Percentiles rank a stretch among this genome's conserved stretches.
phyloP scores from a whole-genome alignment of 2,888 invertebrate species.

The Cheilosia grossa region DNA sequence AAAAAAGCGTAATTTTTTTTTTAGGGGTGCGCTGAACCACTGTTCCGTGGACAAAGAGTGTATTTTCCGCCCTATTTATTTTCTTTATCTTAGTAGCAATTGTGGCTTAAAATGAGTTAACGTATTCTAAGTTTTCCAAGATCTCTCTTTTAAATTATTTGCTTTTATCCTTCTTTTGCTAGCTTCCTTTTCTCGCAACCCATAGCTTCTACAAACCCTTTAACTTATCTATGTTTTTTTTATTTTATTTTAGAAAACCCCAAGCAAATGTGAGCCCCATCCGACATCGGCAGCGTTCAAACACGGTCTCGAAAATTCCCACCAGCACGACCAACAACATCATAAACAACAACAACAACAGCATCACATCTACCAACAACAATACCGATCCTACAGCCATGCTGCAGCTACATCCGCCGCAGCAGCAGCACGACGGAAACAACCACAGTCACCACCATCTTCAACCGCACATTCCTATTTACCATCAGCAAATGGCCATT shows the following conservation, averaged over 20 bases:
- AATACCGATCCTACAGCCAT: conserved; percentile 62
- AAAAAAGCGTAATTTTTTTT: no score
- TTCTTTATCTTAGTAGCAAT: no score
- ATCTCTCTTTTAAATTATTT: not conserved
- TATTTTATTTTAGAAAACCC: conserved; percentile 84
- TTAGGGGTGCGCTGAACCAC: no score
- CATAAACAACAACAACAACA: conserved; percentile 78
- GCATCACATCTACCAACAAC: conserved; percentile 79
- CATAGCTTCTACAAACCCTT: not conserved
- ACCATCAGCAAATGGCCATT: conserved; percentile 86
- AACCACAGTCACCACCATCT: conserved; percentile 76
- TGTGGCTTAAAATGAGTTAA: no score
- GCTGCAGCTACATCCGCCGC: conserved; percentile 60
- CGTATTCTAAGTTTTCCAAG: not conserved
- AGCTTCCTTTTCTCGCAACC: not conserved
- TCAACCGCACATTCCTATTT: conserved; percentile 85
- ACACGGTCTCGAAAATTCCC: conserved; percentile 83
- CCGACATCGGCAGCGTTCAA: conserved; percentile 82
- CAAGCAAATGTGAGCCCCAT: conserved; percentile 84
- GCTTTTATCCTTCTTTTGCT: not conserved
- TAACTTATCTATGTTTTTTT: conserved; percentile 4
- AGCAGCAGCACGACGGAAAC: conserved; percentile 77
- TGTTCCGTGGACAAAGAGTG: no score
- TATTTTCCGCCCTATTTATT: not conserved
- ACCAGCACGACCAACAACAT: conserved; percentile 81